Evolutionary conservation across 2,797 vertebrate genomes (phyloP).

Genomic region (Scolopax bukidnonensis): DNA sequence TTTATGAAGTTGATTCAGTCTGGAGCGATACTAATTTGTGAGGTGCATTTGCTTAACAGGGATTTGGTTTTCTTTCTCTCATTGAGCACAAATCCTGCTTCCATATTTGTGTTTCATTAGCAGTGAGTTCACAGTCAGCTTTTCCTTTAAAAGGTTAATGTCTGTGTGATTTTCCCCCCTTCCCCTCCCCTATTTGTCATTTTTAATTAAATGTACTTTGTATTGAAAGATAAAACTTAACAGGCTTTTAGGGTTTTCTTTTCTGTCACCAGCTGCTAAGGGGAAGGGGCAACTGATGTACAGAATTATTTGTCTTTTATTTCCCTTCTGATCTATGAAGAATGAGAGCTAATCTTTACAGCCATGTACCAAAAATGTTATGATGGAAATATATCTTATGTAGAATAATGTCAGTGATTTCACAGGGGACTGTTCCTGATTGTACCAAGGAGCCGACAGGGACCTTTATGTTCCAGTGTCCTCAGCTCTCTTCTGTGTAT

Average conservation of each 20-base stretch:
- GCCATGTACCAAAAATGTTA: neutral
- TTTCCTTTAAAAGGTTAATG: neutral
- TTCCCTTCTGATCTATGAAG: neutral
- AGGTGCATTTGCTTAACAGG: neutral
- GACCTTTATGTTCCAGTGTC: neutral
- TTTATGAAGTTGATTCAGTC: neutral
- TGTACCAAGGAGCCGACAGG: neutral
- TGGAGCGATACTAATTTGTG: neutral
- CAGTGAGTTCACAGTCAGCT: neutral
- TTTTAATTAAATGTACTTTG: neutral
- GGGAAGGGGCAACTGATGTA: neutral
- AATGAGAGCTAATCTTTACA: neutral
- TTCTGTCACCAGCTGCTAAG: neutral
- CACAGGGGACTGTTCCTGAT: neutral
- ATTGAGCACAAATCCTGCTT: neutral
- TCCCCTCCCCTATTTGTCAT: neutral
- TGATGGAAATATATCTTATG: neutral
- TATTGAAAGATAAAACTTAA: neutral
- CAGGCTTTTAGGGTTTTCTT: neutral
- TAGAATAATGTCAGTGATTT: neutral
- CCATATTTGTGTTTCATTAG: neutral
- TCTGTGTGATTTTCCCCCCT: neutral
- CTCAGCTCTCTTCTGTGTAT: neutral
- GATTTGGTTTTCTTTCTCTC: neutral
- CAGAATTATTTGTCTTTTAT: neutral